Percentiles rank a stretch among this genome's conserved stretches.
phyloP scores from a whole-genome alignment of 2,797 vertebrate species.

The Thunnus albacares region DNA sequence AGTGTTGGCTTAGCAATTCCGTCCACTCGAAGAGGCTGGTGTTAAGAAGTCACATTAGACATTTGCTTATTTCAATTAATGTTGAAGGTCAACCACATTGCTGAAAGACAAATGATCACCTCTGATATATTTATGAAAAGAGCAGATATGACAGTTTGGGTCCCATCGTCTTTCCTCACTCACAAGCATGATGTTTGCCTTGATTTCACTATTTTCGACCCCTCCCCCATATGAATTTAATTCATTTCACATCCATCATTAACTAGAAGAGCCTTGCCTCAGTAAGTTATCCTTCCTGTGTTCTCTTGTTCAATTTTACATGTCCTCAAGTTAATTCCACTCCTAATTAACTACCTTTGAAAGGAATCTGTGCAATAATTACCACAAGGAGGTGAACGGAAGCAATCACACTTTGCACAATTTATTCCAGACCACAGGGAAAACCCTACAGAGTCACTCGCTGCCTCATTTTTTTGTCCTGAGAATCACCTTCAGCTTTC shows the following conservation, averaged over 20 bases:
- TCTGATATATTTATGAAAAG: slow-evolving; percentile 20
- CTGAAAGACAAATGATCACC: not conserved
- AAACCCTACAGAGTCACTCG: slow-evolving; percentile 69
- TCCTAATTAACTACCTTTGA: slow-evolving; percentile 85
- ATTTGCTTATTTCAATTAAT: too few species aligned
- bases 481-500: slow-evolving; percentile 72
- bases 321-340: slow-evolving; percentile 83
- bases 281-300: slow-evolving; percentile 73
- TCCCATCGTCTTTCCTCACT: slow-evolving; percentile 11
- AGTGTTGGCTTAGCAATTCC: not conserved
- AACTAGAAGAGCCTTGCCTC: slow-evolving; percentile 63
- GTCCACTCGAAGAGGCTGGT: not conserved
- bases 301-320: slow-evolving; percentile 80
- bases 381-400: slow-evolving; percentile 82
- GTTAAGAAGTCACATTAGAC: not conserved
- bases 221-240: slow-evolving; percentile 44
- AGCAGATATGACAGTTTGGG: not conserved
- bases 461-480: slow-evolving; percentile 57
- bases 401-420: slow-evolving; percentile 81
- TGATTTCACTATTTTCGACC: slow-evolving; percentile 30
- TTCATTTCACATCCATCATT: slow-evolving; percentile 61
- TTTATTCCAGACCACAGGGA: slow-evolving; percentile 80
- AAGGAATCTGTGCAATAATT: slow-evolving; percentile 82
- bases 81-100: not conserved
- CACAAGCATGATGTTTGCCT: slow-evolving; percentile 30